These are phyloP conservation scores for Chrysolina oricalcia DNA, from an alignment of 2,888 invertebrate species.

Conservation along the genomic window DNA sequence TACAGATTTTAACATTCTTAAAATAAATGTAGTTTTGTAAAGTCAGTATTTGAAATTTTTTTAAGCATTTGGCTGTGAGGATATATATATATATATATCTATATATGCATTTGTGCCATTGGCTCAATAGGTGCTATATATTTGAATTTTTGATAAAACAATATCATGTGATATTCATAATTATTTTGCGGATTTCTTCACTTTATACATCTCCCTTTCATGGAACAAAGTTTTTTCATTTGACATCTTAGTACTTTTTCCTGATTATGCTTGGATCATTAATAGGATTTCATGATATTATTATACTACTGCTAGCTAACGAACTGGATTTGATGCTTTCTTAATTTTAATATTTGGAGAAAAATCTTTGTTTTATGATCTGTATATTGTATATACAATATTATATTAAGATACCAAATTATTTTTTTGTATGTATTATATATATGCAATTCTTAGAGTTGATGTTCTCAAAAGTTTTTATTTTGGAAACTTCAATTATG, in stretches of 20 bases:
- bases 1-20: slow-evolving; percentile 62
- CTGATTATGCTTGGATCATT: slow-evolving; percentile 15
- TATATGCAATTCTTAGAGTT: slow-evolving; percentile 35
- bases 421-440: slow-evolving; percentile 39
- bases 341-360: slow-evolving; percentile 3
- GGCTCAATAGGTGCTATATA: slow-evolving; percentile 69
- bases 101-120: slow-evolving; percentile 72
- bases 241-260: slow-evolving; percentile 7
- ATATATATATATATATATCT: too few species aligned
- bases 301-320: background rate
- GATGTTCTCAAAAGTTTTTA: slow-evolving; percentile 49
- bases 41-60: slow-evolving; percentile 69
- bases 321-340: slow-evolving; percentile 13
- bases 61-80: slow-evolving; percentile 70
- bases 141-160: slow-evolving; percentile 61
- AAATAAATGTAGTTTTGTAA: slow-evolving; percentile 64
- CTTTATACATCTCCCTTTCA: slow-evolving; percentile 36
- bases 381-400: slow-evolving; percentile 40
- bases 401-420: slow-evolving; percentile 35
- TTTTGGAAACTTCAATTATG: slow-evolving; percentile 50
- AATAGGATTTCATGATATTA: slow-evolving; percentile 5
- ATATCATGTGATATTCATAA: slow-evolving; percentile 66
- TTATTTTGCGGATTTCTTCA: slow-evolving; percentile 51
- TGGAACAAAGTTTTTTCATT: slow-evolving; percentile 32
- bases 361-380: slow-evolving; percentile 33